Percentiles rank a stretch among this genome's conserved stretches.
Conservation (phyloP, 1,140 invertebrate genomes). For the Drosophila pachea region DNA sequence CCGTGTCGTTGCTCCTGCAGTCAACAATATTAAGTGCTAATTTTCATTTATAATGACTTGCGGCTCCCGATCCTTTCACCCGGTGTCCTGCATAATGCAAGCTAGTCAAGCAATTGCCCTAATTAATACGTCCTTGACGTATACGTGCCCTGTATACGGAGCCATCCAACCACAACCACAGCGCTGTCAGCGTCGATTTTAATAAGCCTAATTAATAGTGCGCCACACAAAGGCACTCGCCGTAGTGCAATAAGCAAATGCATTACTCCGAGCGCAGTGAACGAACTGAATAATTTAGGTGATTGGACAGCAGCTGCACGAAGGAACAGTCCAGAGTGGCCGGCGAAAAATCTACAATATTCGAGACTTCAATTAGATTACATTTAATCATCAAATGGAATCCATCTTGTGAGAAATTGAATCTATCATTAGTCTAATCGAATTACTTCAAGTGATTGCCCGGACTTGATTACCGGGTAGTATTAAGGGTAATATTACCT, state of each 20-base stretch:
- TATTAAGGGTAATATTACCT: no score
- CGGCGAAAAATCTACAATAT: no score
- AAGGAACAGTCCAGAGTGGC: not conserved
- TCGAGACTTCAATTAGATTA: no score
- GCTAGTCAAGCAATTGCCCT: conserved; percentile 65
- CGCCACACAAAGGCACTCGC: conserved; percentile 38
- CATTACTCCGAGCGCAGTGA: conserved; percentile 30
- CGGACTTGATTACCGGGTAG: no score
- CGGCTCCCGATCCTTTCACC: conserved; percentile 26
- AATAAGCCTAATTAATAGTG: conserved; percentile 74
- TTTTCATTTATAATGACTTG: conserved; percentile 74
- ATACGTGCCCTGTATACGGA: conserved; percentile 3
- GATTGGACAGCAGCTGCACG: not conserved
- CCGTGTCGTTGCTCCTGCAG: conserved; percentile 32
- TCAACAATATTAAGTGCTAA: conserved; percentile 71
- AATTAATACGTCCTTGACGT: conserved; percentile 71
- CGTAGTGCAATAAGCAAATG: conserved; percentile 44
- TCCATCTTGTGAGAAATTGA: no score
- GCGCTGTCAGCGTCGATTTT: conserved; percentile 62
- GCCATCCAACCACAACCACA: conserved; percentile 51
- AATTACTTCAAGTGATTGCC: no score
- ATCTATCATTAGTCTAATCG: no score
- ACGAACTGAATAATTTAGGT: conserved; percentile 25
- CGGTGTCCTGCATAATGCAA: conserved; percentile 58
- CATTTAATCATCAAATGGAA: no score